Evolutionary conservation across 2,113 vertebrate genomes (phyloP), one percentile per base, ranked within the genome.

Genomic region (Bostrychus sinensis): DNA sequence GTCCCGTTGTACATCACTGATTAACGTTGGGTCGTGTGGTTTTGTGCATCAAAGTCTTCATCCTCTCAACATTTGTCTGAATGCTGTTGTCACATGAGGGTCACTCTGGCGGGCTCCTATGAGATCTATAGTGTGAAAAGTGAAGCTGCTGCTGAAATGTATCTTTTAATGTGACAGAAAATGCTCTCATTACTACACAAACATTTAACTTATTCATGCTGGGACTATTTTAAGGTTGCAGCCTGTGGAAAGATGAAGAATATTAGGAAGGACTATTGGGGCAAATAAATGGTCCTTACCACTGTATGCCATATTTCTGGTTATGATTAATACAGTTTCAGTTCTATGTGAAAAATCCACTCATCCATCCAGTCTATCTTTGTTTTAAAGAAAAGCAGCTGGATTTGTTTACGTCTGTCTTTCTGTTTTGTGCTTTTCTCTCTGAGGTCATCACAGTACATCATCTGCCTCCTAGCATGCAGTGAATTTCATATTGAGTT

Each of bases 11-110:
- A 58, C 45, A 22, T 46, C 14, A 41, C 1, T 37, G 25, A 50
- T 37, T 50, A 61, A 16, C 36, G 48, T 56, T 4, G 19, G 2
- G 6, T 34, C 1, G 3, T 13, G 66, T 54, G 41, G 61, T 30
- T 81, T 59, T 66, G 7, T 32, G 30, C 30, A 8, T 32, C 30
- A 62, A 62, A 46, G 0, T 4, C 23, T 43, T 28, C 37, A 60
- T n/a, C n/a, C n/a, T 68, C 55, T 42, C 25, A 61, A 69, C 55
- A 73, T 78, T 36, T 56, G 56, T 73, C 36, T 48, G 39, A 68
- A 56, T 72, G 54, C 43, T 66, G 43, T 39, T 55, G 3, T 50
- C 70, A 74, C 50, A 63, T 54, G 43, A 17, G 1, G 54, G 62
- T 72, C 42, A 62, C 41, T 62, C 13, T 51, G 26, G 53, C 48